Base-by-base conservation (phyloP, 2,888 invertebrate genomes). In the Carpatolechia fugitivella region DNA sequence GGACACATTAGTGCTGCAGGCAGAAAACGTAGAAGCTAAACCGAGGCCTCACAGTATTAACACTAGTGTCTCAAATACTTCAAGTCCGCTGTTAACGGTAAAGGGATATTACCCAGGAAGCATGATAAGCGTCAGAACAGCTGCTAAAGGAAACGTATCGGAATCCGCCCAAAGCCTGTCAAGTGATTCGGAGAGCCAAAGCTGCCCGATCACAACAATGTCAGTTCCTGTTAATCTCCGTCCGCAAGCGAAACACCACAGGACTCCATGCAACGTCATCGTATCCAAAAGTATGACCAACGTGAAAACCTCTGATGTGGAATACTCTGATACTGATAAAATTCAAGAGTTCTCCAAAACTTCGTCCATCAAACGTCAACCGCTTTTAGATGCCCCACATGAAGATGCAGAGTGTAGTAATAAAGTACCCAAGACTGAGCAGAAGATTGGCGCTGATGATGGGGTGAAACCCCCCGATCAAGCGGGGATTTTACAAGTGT, bases 401-500 rank as follows among this genome's bases (percentile, higher is more conserved):
- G 88, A 88, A 56, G 87, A 86, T 54, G 82, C 56, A 63, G 91
- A 73, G 69, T 91, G 85, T 72, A 86, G 82, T 57, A 92, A 91
- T 76, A 89, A 91, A 61, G 90, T 91, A 75, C 80, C 82, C 69
- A 89, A 89, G 82, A 87, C 88, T 78, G 86, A 88, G 62, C 84
- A 82, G 59, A 77, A 70, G 56, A 73, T 69, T 54, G 78, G 78
- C 16, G 68, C 58, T 30, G 78, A 83, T 41, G 80, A 79, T 35
- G 68, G 70, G 13, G 57, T 68, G 14, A 77, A 76, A 52, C 61
- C 77, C 3, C 69, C 80, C 1, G 87, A 89, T 31, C 82, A 80
- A 59, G 91, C 93, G 3, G 93, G 93, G 11, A 93, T 93, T 69
- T 88, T 93, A 31, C 93, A 98, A 91, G 98, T 99, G 6, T 98